Conservation (phyloP, 2,888 invertebrate genomes). For the Cistogaster globosa region DNA sequence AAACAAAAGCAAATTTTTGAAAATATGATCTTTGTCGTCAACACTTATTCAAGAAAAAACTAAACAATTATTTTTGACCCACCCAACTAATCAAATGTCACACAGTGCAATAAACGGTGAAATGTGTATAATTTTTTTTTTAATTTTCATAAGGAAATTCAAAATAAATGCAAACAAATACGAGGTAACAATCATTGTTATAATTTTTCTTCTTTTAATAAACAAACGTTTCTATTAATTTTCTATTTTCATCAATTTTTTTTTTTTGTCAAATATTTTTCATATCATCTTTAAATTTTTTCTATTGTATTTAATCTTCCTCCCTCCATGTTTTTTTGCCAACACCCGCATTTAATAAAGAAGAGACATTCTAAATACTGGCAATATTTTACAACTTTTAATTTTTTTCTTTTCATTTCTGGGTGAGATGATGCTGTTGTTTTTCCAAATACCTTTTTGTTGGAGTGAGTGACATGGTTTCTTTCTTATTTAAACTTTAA, state of each 20-base stretch:
- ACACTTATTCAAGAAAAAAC: no score
- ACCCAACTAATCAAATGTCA: not conserved
- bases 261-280: constrained; percentile 3
- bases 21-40: no score
- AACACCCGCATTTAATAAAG: constrained; percentile 57
- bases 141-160: not conserved
- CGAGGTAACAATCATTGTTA: constrained; percentile 46
- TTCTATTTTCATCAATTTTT: constrained; percentile 1
- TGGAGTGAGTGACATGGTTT: constrained; percentile 9
- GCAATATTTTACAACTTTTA: constrained; percentile 55
- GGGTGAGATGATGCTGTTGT: constrained; percentile 44
- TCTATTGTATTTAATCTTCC: constrained; percentile 11
- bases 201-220: constrained; percentile 5
- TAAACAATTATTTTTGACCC: not conserved
- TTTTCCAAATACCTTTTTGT: constrained; percentile 42
- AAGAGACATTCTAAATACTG: constrained; percentile 65
- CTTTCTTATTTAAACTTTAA: constrained; percentile 64
- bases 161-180: not conserved
- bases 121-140: not conserved
- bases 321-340: not conserved
- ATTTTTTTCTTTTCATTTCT: not conserved
- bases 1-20: no score
- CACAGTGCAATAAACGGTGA: not conserved
- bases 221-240: constrained; percentile 39
- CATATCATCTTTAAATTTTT: constrained; percentile 5